Percentiles rank a stretch among this genome's conserved stretches.
These are phyloP conservation scores for Danionella dracula DNA, from an alignment of 2,797 vertebrate genomes.

Conservation along the genomic window DNA sequence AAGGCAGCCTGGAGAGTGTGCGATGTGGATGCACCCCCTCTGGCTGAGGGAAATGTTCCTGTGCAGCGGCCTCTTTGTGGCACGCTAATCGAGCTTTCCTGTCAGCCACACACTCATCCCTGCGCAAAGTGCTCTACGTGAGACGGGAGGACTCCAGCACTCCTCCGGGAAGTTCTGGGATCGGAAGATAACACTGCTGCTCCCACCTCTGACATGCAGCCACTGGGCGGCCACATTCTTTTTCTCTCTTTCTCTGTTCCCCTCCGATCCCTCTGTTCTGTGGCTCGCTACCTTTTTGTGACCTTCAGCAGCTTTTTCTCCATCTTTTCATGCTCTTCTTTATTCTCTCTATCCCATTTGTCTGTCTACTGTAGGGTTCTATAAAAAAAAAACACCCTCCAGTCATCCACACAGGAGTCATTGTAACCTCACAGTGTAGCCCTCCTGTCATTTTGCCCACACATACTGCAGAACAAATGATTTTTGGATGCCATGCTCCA, in stretches of 20 bases:
- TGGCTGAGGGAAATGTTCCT: constrained; percentile 71
- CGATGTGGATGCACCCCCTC: constrained; percentile 67
- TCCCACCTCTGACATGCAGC: constrained; percentile 66
- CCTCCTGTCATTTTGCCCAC: constrained; percentile 27
- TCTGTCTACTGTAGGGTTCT: constrained; percentile 16
- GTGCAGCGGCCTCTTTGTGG: constrained; percentile 76
- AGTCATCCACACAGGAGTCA: constrained; percentile 23
- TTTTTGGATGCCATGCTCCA: constrained; percentile 16
- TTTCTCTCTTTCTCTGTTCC: constrained; percentile 14
- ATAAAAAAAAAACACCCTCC: constrained; percentile 10
- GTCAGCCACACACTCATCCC: constrained; percentile 69
- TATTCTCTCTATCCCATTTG: constrained; percentile 18
- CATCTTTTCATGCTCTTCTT: background rate
- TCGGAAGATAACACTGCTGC: constrained; percentile 79
- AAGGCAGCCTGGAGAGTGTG: constrained; percentile 67
- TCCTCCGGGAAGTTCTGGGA: constrained; percentile 88
- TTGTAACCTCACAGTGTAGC: constrained; percentile 26
- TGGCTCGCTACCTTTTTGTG: constrained; percentile 1
- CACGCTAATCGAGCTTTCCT: constrained; percentile 81
- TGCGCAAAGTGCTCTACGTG: constrained; percentile 60
- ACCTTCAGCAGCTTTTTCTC: constrained; percentile 10
- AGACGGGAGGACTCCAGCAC: constrained; percentile 74
- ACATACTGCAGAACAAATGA: constrained; percentile 28
- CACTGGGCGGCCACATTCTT: constrained; percentile 38
- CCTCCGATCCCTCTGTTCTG: background rate